These are phyloP conservation scores for Strongylocentrotus purpuratus DNA, from an alignment of 35 echinoderm and acorn worm genomes.

Conservation along the genomic window DNA sequence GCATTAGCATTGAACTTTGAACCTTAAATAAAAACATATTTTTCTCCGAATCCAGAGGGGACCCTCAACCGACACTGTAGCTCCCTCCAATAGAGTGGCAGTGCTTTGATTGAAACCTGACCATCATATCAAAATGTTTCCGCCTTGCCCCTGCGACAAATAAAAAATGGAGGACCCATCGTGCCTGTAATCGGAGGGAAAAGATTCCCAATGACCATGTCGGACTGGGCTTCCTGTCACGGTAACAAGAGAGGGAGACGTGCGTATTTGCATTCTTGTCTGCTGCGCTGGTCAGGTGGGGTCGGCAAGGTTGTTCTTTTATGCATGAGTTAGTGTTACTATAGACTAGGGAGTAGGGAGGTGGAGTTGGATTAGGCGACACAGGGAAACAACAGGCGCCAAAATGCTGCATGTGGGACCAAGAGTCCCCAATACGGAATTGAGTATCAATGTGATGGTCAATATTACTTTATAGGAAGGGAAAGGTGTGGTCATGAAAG, in stretches of 20 bases:
- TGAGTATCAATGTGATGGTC: background rate
- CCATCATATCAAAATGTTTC: background rate
- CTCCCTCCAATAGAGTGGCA: background rate
- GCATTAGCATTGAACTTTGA: background rate
- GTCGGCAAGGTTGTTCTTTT: constrained; percentile 8
- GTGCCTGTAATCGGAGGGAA: background rate
- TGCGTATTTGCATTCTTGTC: constrained; percentile 6
- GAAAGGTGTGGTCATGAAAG: background rate
- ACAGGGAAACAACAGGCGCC: background rate
- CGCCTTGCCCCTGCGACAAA: background rate
- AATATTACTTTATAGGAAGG: background rate
- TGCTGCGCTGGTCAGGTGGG: background rate
- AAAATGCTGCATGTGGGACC: background rate
- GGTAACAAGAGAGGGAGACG: background rate
- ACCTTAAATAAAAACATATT: background rate
- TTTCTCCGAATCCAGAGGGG: background rate
- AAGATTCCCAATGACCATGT: background rate
- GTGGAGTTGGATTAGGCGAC: background rate
- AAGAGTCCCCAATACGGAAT: background rate
- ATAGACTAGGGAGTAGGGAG: background rate
- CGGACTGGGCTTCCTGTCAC: background rate
- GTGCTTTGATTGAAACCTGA: background rate
- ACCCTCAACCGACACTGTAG: background rate
- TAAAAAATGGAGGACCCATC: background rate
- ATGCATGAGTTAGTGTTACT: background rate